Evolutionary conservation across 2,113 vertebrate species (phyloP), one percentile per base, ranked within the genome.

Genomic region (Eclectus roratus): DNA sequence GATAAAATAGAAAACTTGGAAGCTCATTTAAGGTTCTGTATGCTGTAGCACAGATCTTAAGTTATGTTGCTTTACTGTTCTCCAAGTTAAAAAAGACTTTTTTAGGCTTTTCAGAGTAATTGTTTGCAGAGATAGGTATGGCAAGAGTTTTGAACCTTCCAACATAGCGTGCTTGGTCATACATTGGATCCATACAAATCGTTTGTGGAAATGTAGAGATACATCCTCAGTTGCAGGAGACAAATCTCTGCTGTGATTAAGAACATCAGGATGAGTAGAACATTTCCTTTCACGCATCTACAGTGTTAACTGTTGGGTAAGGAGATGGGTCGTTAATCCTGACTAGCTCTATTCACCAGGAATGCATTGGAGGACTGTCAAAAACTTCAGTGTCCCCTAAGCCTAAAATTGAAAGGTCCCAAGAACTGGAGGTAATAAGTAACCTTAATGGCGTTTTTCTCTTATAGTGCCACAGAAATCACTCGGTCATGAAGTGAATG

Each of bases 401-500:
- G 35, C 29, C 24, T 58, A 11, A 71, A 88, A 79, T 55, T 13
- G 8, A 9, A 12, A 35, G 71, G 25, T 41, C 56, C 17, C 12
- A 60, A 72, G 20, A 46, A 52, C 8, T 77, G 18, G 13, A 56
- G 39, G 7, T 65, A 44, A 6, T 60, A 50, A 68, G 5, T 72
- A 50, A 37, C 21, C 6, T 88, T 29, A 21, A 20, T 29, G 21
- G 13, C 73, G 15, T 9, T 84, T 93, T 82, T 77, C 52, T 97
- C 73, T 92, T 63, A 29, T 83, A 99, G 99, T 96, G 71, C 99
- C 99, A 77, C 99, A 99, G 94, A 99, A 99, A 85, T 99, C 99
- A 55, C 96, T 99, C 93, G 98, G 99, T 29, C 99, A 99, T 63
- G 99, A 99, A 87, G 99, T 99, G 68, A 99, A 98, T 88, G 99